A percentile compares a stretch with the other conserved stretches of the same genome.
Conservation (phyloP, 1,140 invertebrate species). For the Apolygus lucorum region DNA sequence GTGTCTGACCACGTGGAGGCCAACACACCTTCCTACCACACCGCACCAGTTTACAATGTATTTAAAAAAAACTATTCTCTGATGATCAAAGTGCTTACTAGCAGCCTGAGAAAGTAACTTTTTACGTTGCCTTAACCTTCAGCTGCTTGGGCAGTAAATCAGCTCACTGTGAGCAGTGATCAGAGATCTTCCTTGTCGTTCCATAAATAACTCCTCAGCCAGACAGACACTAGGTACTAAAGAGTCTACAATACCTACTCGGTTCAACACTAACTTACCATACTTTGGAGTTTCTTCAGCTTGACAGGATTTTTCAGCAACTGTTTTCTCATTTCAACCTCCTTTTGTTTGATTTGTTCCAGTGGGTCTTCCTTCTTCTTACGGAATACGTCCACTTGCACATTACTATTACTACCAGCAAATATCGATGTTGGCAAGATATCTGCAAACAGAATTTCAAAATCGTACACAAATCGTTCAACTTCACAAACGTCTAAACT, state of each 20-base stretch:
- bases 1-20: too few species aligned
- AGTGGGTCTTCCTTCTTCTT: conserved; percentile 88
- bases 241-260: too few species aligned
- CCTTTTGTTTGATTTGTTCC: conserved; percentile 71
- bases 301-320: conserved; percentile 84
- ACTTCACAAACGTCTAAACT: not conserved
- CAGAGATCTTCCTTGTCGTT: conserved; percentile 1
- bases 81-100: too few species aligned
- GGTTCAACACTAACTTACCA: too few species aligned
- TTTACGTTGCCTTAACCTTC: too few species aligned
- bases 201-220: too few species aligned
- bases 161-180: not conserved
- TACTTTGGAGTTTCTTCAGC: conserved; percentile 68
- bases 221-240: too few species aligned
- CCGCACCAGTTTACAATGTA: too few species aligned
- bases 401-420: not conserved
- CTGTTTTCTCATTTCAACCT: conserved; percentile 69
- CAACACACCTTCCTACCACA: too few species aligned
- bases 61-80: too few species aligned
- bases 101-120: too few species aligned
- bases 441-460: conserved; percentile 48
- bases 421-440: conserved; percentile 26
- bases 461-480: not conserved
- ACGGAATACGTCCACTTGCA: conserved; percentile 49
- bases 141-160: too few species aligned